Base-by-base conservation (phyloP, 2,797 vertebrate species). In the Hippoglossus hippoglossus region DNA sequence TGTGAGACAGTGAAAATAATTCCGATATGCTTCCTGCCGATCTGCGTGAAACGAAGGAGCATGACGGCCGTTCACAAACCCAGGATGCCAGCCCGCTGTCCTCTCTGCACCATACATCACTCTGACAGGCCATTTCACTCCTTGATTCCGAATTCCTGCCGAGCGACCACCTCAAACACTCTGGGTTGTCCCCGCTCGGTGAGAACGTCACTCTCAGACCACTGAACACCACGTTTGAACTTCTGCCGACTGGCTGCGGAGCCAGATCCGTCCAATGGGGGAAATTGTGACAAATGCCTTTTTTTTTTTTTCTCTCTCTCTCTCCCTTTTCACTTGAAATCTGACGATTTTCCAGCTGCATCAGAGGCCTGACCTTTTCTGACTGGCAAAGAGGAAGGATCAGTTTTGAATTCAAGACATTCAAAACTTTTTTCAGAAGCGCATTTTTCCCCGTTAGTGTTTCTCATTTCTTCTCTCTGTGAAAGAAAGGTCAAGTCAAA, bases 101-200 rank as follows among this genome's bases (percentile, higher is more conserved):
- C 62, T 41, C 72, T 69, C 73, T 60, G 34, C 70, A 72, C 83
- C 88, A 86, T 91, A 87, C 84, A 93, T 93, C 92, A 93, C 70
- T 62, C 78, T 82, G 89, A 92, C 91, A 87, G 85, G 52, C 77
- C 44, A 70, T 90, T 92, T 93, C 89, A 86, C 90, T 89, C 80
- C 84, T 89, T 77, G 77, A 88, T 86, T 89, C 88, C 75, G 89
- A 91, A 92, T 92, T 89, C 77, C 80, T 31, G 55, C 81, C 31
- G 63, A 69, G 59, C 73, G 74, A 88, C 89, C 89, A 89, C 91
- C 90, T 91, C 87, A 92, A 90, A 89, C 86, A 50, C 67, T 74
- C 55, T 39, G 73, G 74, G 64, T 79, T 75, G 81, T 87, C 83
- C 71, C 70, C 31, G 46, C 79, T 83, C 60, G 71, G 76, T 80